phyloP scores from a whole-genome alignment of 2,113 vertebrate species.

The Bujurquina vittata region DNA sequence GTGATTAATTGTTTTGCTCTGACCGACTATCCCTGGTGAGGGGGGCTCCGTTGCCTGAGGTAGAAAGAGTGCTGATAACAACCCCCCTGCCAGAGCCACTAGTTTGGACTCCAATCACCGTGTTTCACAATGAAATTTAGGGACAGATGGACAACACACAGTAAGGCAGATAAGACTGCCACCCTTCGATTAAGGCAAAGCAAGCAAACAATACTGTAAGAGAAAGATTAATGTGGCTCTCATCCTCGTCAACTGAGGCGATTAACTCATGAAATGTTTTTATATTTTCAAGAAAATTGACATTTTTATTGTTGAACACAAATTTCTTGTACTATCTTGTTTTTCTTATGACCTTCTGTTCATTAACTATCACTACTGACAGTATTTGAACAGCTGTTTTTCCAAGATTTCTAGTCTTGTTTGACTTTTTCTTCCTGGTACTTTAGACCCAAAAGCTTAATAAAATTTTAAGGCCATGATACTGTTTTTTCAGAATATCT shows the following conservation, averaged over 20 bases:
- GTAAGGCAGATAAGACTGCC: slow-evolving; percentile 40
- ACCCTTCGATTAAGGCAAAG: slow-evolving; percentile 36
- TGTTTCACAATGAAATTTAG: slow-evolving; percentile 8
- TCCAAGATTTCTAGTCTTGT: background rate
- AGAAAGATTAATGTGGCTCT: slow-evolving; percentile 60
- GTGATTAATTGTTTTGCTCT: slow-evolving; percentile 80
- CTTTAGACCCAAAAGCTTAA: background rate
- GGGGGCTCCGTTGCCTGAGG: slow-evolving; percentile 45
- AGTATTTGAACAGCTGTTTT: background rate
- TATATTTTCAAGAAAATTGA: background rate
- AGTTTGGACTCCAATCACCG: slow-evolving; percentile 50
- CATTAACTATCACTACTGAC: background rate
- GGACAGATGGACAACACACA: slow-evolving; percentile 62
- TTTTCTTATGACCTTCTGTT: background rate
- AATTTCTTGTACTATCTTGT: background rate
- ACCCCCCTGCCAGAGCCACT: slow-evolving; percentile 23
- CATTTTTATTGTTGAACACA: background rate
- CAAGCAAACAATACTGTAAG: slow-evolving; percentile 10
- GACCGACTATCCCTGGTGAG: slow-evolving; percentile 60
- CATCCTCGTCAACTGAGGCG: slow-evolving; percentile 1
- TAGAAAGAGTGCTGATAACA: slow-evolving; percentile 30
- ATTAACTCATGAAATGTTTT: background rate
- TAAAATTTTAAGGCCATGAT: background rate
- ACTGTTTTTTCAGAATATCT: background rate
- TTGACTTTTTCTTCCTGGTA: background rate